These are phyloP conservation scores for Pterobdella sp. DNA, from an alignment of 2,888 invertebrate species.

Conservation along the genomic window DNA sequence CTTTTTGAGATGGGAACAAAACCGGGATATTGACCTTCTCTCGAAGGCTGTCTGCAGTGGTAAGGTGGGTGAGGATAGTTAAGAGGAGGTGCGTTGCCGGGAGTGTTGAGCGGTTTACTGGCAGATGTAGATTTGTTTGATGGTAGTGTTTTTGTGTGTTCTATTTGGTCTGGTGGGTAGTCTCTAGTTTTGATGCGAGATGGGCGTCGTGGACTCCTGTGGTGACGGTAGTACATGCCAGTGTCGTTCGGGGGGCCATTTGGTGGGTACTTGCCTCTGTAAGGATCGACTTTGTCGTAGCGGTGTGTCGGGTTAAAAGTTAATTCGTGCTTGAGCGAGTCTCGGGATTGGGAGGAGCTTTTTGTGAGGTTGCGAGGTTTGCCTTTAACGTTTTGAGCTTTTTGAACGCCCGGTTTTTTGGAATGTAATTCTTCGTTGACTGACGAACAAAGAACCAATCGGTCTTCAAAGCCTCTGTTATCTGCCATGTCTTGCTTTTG, in stretches of 20 bases:
- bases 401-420: not conserved
- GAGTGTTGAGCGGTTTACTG: not conserved
- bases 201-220: not conserved
- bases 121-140: not conserved
- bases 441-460: not conserved
- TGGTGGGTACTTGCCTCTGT: not conserved
- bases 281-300: not conserved
- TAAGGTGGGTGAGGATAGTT: not conserved
- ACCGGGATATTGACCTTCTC: slow-evolving; percentile 23
- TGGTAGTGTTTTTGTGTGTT: not conserved
- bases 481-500: not conserved
- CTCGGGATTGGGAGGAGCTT: not conserved
- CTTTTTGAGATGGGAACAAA: slow-evolving; percentile 25
- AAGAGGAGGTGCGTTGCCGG: not conserved
- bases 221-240: not conserved
- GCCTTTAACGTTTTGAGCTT: not conserved
- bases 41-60: slow-evolving; percentile 13
- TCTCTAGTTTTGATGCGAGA: not conserved
- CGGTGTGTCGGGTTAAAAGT: not conserved
- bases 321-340: not conserved
- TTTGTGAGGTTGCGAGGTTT: not conserved
- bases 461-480: slow-evolving; percentile 1
- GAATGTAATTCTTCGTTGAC: slow-evolving; percentile 5
- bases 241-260: not conserved
- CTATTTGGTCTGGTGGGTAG: not conserved